Percentiles rank a stretch among this genome's conserved stretches.
Conservation (phyloP, 2,888 invertebrate species). For the Drosophila barbarae region DNA sequence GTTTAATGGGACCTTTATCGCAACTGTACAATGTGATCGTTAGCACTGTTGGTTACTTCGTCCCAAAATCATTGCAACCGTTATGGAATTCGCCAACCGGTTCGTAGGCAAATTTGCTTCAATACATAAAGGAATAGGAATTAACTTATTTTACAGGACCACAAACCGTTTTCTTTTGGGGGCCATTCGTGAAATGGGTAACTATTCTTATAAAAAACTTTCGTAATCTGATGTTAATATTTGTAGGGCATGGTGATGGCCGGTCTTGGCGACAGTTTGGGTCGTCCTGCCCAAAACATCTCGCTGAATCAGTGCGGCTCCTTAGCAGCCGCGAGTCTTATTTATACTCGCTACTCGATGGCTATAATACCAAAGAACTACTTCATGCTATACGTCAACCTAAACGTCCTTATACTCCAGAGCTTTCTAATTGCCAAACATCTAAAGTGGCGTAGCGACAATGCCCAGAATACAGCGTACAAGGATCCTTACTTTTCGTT, state of each 20-base stretch:
- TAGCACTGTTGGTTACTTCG: too few species aligned
- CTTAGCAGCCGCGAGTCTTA: constrained; percentile 49
- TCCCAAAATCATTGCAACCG: too few species aligned
- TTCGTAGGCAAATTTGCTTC: constrained; percentile 7
- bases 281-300: constrained; percentile 50
- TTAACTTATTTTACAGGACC: constrained; percentile 51
- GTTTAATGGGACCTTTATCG: background rate
- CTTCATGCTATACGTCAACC: constrained; percentile 49
- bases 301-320: constrained; percentile 51
- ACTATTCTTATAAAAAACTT: constrained; percentile 1
- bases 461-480: constrained; percentile 13
- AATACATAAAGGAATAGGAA: background rate
- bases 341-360: constrained; percentile 59
- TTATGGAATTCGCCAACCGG: constrained; percentile 26
- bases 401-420: constrained; percentile 47
- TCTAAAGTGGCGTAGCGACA: constrained; percentile 44
- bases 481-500: constrained; percentile 11
- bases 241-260: constrained; percentile 49
- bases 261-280: constrained; percentile 45
- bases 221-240: background rate
- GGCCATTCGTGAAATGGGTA: constrained; percentile 69
- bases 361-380: constrained; percentile 63
- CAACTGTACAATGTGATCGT: too few species aligned
- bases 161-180: constrained; percentile 72
- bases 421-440: constrained; percentile 41